Conservation (phyloP, 1,140 invertebrate genomes). For the Rhagoletis zephyria region DNA sequence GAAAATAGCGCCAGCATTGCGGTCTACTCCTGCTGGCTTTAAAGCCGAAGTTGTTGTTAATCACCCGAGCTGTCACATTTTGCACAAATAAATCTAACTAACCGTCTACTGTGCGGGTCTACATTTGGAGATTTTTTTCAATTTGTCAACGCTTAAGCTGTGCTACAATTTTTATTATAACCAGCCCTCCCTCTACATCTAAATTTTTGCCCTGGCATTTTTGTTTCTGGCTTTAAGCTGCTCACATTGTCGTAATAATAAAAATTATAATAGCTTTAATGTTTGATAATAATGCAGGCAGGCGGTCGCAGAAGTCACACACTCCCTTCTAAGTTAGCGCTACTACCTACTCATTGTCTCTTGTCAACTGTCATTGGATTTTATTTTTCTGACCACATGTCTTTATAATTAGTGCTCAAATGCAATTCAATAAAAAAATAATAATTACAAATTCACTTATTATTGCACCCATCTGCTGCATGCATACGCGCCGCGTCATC, state of each 20-base stretch:
- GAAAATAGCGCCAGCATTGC: not conserved
- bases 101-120: not conserved
- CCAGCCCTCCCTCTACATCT: not conserved
- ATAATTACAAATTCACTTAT: slow-evolving; percentile 37
- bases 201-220: not conserved
- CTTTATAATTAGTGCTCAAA: slow-evolving; percentile 47
- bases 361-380: slow-evolving; percentile 33
- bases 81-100: not conserved
- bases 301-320: not conserved
- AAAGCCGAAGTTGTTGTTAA: slow-evolving; percentile 37
- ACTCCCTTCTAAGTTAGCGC: not conserved
- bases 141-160: slow-evolving; percentile 44
- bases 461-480: not conserved
- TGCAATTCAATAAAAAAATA: slow-evolving; percentile 17
- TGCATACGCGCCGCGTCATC: not conserved
- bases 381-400: slow-evolving; percentile 52
- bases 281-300: slow-evolving; percentile 3
- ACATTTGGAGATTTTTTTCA: not conserved
- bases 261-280: slow-evolving; percentile 26
- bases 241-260: slow-evolving; percentile 48
- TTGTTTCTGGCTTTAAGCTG: slow-evolving; percentile 45
- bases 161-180: not conserved
- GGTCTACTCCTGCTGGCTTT: not conserved
- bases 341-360: not conserved
- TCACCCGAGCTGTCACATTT: slow-evolving; percentile 1